phyloP scores from a whole-genome alignment of 2,113 vertebrate genomes.

The Perca flavescens region DNA sequence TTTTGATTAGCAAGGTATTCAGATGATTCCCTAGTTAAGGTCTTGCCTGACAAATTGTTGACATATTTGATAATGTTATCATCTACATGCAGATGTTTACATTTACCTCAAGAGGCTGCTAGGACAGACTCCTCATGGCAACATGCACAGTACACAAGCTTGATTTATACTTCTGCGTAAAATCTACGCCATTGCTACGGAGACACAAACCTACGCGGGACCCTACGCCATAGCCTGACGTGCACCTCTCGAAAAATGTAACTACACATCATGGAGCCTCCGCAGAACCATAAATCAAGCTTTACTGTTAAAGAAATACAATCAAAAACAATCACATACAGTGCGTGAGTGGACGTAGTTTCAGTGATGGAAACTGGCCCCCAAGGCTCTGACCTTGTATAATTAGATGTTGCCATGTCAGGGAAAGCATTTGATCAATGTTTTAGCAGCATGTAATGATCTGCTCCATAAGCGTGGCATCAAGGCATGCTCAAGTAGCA shows the following conservation, averaged over 20 bases:
- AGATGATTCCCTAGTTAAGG: neutral
- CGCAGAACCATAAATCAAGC: no score
- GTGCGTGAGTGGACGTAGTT: neutral
- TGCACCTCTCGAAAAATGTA: no score
- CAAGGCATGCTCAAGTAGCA: slow-evolving; percentile 39
- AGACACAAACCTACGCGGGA: no score
- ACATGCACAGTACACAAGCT: neutral
- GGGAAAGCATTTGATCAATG: slow-evolving; percentile 48
- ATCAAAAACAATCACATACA: neutral
- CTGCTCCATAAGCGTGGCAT: slow-evolving; percentile 31
- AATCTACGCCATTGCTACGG: no score
- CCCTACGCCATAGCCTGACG: no score
- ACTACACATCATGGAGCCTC: no score
- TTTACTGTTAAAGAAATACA: neutral
- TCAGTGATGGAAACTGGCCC: slow-evolving; percentile 6
- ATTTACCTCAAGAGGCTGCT: neutral
- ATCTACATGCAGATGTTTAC: neutral
- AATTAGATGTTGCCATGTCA: slow-evolving; percentile 29
- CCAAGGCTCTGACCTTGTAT: slow-evolving; percentile 25
- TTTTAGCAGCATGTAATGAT: slow-evolving; percentile 51
- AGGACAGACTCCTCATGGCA: neutral
- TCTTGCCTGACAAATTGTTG: neutral
- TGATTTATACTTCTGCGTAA: no score
- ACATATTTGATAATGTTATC: neutral
- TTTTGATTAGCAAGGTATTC: neutral